phyloP scores from a whole-genome alignment of 2,113 vertebrate species.

The Ciconia boyciana region DNA sequence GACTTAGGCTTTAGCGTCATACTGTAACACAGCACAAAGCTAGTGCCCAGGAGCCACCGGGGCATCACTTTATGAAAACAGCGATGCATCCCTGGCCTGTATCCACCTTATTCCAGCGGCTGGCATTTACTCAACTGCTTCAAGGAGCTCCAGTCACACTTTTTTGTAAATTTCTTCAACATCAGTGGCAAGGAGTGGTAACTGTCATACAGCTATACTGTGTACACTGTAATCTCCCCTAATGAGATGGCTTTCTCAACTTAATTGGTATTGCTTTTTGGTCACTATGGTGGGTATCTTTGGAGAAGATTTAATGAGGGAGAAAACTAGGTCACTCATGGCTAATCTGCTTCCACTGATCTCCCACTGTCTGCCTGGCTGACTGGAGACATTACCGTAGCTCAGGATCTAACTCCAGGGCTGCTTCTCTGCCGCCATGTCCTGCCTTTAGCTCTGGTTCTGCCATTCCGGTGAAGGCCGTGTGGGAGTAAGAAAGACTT shows the following conservation, averaged over 20 bases:
- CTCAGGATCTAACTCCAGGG: background rate
- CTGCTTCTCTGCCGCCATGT: background rate
- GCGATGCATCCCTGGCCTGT: background rate
- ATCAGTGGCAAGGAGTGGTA: background rate
- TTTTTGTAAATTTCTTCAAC: background rate
- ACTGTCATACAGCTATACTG: background rate
- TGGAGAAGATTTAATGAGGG: background rate
- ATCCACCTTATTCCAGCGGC: background rate
- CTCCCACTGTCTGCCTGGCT: background rate
- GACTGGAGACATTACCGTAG: background rate
- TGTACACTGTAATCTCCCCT: background rate
- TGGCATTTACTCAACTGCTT: background rate
- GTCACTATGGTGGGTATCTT: background rate
- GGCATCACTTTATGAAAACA: background rate
- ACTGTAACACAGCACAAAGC: background rate
- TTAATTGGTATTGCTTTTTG: background rate
- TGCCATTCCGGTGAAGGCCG: background rate
- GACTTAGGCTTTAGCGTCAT: rapidly evolving
- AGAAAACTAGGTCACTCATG: conserved; percentile 26
- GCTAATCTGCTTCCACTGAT: background rate
- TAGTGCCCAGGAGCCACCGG: background rate
- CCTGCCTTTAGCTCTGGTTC: background rate
- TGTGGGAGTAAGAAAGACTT: background rate
- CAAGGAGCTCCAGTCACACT: background rate
- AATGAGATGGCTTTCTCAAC: background rate